phyloP scores from a whole-genome alignment of 1,140 invertebrate species.

The Meloidogyne exigua region DNA sequence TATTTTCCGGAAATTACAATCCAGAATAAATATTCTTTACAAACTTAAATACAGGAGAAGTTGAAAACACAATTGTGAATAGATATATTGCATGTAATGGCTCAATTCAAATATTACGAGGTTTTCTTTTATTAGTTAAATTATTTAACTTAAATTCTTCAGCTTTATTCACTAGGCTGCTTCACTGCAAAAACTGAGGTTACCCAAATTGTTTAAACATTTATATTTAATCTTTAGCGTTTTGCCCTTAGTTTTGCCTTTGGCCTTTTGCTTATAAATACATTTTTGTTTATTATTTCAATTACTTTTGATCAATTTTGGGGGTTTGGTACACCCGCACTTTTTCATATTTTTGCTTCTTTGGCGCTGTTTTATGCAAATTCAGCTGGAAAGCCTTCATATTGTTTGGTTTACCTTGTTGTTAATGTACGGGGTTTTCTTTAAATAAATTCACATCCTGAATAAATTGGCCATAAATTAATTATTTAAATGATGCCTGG shows the following conservation, averaged over 20 bases:
- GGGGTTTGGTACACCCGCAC: conserved; percentile 2
- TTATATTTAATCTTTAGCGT: not conserved
- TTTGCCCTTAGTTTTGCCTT: conserved; percentile 3
- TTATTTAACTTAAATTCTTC: not conserved
- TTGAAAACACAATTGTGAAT: not conserved
- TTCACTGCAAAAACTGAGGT: conserved; percentile 17
- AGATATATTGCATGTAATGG: not conserved
- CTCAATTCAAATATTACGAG: conserved; percentile 9
- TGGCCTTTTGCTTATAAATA: conserved; percentile 11
- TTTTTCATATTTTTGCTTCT: conserved; percentile 13
- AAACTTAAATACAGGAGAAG: not conserved
- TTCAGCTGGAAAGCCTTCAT: conserved; percentile 3
- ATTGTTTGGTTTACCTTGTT: conserved; percentile 15
- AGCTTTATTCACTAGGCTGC: conserved; percentile 10
- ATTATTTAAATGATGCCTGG: no score
- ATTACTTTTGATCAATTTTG: conserved; percentile 19
- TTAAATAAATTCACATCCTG: not conserved
- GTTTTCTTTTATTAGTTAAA: not conserved
- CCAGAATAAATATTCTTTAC: not conserved
- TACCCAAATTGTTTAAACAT: not conserved
- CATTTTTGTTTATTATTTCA: conserved; percentile 15
- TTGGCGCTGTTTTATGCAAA: conserved; percentile 12
- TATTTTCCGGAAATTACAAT: not conserved
- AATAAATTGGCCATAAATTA: no score
- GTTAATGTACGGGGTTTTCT: conserved; percentile 1